Conservation (phyloP, 2,888 invertebrate genomes). For the Melanophora roralis region DNA sequence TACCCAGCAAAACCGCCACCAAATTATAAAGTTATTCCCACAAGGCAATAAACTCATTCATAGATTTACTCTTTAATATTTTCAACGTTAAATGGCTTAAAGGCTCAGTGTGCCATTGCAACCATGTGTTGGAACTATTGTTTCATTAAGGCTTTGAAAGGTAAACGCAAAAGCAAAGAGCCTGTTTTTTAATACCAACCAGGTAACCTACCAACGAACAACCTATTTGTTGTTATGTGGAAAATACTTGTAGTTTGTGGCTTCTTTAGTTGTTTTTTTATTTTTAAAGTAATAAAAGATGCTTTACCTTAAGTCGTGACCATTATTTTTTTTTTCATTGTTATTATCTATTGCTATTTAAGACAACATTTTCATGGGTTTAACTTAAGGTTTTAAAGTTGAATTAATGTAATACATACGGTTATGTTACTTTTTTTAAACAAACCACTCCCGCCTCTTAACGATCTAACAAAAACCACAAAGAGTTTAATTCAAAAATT, state of each 20-base stretch:
- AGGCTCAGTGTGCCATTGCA: conserved; percentile 41
- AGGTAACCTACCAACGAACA: background rate
- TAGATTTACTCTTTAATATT: conserved; percentile 5
- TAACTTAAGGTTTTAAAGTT: conserved; percentile 49
- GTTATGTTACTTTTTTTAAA: background rate
- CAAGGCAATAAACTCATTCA: conserved; percentile 44
- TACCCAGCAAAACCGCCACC: background rate
- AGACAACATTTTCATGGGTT: conserved; percentile 26
- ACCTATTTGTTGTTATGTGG: background rate
- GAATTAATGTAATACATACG: conserved; percentile 10
- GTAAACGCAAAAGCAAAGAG: background rate
- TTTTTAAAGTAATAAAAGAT: conserved; percentile 44
- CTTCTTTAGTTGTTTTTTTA: conserved; percentile 14
- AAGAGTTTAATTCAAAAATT: conserved; percentile 27
- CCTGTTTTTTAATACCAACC: conserved; percentile 23
- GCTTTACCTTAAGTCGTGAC: conserved; percentile 61
- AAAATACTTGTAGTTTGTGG: conserved; percentile 24
- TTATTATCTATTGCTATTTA: background rate
- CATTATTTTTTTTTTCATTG: conserved; percentile 50
- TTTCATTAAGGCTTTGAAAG: conserved; percentile 1
- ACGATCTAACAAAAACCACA: background rate
- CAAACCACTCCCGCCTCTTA: conserved; percentile 41
- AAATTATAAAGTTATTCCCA: conserved; percentile 51
- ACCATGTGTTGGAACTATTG: background rate
- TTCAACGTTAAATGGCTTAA: conserved; percentile 3